A percentile compares a stretch with the other conserved stretches of the same genome.
phyloP scores from a whole-genome alignment of 2,797 vertebrate species.

The Kryptolebias ocellatus region DNA sequence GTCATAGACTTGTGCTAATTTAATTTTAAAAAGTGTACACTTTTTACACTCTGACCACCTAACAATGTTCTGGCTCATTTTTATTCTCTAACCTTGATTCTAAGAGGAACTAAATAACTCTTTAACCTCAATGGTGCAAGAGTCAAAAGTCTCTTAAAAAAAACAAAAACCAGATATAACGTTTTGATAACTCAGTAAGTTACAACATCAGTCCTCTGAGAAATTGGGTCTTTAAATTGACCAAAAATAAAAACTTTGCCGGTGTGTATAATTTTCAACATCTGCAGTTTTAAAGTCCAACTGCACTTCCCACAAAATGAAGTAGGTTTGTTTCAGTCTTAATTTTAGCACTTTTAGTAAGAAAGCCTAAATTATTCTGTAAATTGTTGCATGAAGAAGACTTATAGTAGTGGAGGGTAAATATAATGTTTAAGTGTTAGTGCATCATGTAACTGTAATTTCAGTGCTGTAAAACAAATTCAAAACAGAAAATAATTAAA shows the following conservation, averaged over 20 bases:
- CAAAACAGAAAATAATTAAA: not conserved
- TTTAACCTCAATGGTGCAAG: not conserved
- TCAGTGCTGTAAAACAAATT: no score
- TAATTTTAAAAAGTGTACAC: not conserved
- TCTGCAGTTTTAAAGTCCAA: not conserved
- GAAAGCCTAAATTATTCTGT: not conserved
- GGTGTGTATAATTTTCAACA: not conserved
- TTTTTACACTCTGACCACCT: not conserved
- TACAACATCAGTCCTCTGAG: not conserved
- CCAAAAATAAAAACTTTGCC: not conserved
- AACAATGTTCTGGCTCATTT: not conserved
- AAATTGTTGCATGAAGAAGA: not conserved
- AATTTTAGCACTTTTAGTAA: not conserved
- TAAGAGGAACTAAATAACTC: not conserved
- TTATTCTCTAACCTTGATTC: not conserved
- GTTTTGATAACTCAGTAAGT: not conserved
- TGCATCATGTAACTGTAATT: no score
- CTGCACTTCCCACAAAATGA: not conserved
- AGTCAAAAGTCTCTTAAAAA: not conserved
- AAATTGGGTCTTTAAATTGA: not conserved
- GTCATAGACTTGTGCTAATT: no score
- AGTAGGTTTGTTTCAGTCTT: not conserved
- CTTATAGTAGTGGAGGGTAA: not conserved
- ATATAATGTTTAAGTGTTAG: no score
- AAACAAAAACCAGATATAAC: not conserved